Evolutionary conservation across 2,113 vertebrate genomes (phyloP).

Genomic region (Ageneiosus marmoratus): DNA sequence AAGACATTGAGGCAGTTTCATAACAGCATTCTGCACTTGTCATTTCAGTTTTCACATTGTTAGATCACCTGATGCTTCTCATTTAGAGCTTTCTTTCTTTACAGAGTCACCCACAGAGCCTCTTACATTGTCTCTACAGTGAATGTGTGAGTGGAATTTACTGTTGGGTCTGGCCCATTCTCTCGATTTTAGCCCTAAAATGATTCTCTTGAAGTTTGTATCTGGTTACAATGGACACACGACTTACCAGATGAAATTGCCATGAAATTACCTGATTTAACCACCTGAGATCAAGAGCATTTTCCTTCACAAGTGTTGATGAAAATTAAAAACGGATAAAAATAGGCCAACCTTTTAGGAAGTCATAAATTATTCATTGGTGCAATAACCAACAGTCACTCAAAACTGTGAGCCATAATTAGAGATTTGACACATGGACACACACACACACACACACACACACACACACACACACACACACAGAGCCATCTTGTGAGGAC

Average conservation of each 20-base stretch:
- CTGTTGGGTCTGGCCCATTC: constrained; percentile 2
- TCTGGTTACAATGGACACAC: neutral
- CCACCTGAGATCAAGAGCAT: neutral
- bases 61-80: constrained; percentile 21
- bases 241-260: constrained; percentile 8
- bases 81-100: constrained; percentile 36
- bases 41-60: constrained; percentile 37
- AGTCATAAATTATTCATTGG: constrained; percentile 36
- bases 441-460: neutral
- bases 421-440: constrained; percentile 16
- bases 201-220: neutral
- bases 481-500: neutral
- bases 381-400: constrained; percentile 30
- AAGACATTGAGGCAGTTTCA: constrained; percentile 12
- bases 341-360: constrained; percentile 26
- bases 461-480: neutral
- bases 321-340: constrained; percentile 36
- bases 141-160: constrained; percentile 10
- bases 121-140: constrained; percentile 12
- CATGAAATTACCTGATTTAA: constrained; percentile 32
- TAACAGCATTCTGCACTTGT: constrained; percentile 40
- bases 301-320: constrained; percentile 7
- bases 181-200: neutral
- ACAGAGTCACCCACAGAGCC: constrained; percentile 27
- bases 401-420: constrained; percentile 25